Evolutionary conservation across 2,113 vertebrate genomes (phyloP).

Genomic region (Fulica atra): DNA sequence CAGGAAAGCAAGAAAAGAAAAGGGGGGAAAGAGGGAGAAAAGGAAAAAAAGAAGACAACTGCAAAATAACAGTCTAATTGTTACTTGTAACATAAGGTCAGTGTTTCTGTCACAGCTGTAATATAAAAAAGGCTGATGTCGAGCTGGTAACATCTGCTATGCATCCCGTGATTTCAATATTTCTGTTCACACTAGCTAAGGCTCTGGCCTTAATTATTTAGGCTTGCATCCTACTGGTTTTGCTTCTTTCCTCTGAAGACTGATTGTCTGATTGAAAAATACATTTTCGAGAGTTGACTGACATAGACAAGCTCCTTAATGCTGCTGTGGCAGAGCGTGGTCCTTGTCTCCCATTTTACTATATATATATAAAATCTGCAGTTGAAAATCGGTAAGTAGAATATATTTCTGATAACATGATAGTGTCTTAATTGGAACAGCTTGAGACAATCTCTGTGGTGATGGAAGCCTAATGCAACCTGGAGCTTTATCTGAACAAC

Average conservation of each 20-base stretch:
- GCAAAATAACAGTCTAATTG: neutral
- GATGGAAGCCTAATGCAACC: neutral
- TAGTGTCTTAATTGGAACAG: neutral
- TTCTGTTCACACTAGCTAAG: conserved; percentile 2
- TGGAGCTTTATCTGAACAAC: neutral
- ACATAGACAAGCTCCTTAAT: neutral
- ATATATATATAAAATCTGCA: neutral
- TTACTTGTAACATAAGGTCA: neutral
- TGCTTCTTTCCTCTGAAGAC: neutral
- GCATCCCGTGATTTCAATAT: conserved; percentile 1
- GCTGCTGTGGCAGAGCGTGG: neutral
- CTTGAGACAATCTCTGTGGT: neutral
- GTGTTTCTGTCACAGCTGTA: conserved; percentile 35
- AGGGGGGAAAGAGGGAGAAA: neutral
- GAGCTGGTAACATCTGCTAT: conserved; percentile 19
- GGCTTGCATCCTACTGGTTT: neutral
- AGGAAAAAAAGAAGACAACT: neutral
- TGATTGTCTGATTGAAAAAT: neutral
- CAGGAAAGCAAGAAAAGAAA: neutral
- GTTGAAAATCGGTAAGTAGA: neutral
- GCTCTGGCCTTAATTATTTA: conserved; percentile 34
- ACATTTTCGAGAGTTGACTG: neutral
- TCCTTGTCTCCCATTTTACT: neutral
- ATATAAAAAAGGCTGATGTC: conserved; percentile 8
- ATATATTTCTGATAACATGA: neutral